phyloP scores from a whole-genome alignment of 2,113 vertebrate species.

The human region DNA sequence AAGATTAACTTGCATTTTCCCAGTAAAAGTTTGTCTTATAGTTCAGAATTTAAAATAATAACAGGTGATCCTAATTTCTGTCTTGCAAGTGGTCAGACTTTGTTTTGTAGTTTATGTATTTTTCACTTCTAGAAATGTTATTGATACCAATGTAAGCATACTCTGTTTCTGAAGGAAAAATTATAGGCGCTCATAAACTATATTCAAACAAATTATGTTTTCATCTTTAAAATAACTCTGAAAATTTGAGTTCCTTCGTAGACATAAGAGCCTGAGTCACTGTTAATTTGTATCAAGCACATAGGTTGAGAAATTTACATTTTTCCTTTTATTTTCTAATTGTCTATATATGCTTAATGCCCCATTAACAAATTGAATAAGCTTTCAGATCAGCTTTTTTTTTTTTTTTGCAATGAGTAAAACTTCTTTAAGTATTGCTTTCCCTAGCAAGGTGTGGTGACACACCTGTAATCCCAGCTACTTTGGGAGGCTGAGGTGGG shows the following conservation, averaged over 20 bases:
- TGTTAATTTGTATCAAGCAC: not conserved
- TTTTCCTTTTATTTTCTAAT: not conserved
- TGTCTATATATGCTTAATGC: not conserved
- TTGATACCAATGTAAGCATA: not conserved
- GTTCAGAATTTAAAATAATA: slow-evolving; percentile 30
- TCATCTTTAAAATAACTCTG: slow-evolving; percentile 20
- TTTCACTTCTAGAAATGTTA: not conserved
- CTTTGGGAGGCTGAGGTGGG: not conserved
- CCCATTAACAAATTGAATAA: not conserved
- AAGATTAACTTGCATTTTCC: not conserved
- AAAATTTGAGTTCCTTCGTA: not conserved
- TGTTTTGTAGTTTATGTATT: not conserved
- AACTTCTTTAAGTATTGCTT: not conserved
- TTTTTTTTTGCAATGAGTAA: not conserved
- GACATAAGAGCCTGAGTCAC: not conserved
- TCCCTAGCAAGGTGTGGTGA: not conserved
- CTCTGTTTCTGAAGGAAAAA: not conserved
- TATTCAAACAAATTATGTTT: not conserved
- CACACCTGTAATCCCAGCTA: not conserved
- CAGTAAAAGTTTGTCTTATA: not conserved
- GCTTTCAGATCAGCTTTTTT: not conserved
- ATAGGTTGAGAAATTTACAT: not conserved
- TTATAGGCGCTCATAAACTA: not conserved
- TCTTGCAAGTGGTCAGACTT: not conserved
- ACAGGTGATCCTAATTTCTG: not conserved